Conservation (phyloP, 2,113 vertebrate species). For the Zosterops borbonicus region DNA sequence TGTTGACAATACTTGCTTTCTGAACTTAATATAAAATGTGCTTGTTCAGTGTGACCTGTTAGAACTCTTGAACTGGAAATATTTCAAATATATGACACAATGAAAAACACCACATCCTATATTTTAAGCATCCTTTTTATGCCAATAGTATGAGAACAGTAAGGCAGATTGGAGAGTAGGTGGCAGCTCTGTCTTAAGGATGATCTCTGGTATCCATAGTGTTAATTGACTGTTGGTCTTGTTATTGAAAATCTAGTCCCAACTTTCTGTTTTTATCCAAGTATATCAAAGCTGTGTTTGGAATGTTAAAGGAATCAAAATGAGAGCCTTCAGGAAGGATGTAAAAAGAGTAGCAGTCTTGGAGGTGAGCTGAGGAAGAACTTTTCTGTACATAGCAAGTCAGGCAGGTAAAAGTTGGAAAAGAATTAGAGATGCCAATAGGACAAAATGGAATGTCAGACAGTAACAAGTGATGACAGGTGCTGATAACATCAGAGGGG, state of each 20-base stretch:
- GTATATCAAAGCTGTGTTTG: background rate
- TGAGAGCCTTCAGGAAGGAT: background rate
- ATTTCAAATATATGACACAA: background rate
- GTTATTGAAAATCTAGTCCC: background rate
- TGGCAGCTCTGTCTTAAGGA: background rate
- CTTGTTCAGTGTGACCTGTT: background rate
- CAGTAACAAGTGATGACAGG: rapidly evolving
- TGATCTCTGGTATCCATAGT: background rate
- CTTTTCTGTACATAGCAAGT: background rate
- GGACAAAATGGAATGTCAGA: background rate
- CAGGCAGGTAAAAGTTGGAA: background rate
- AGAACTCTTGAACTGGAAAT: background rate
- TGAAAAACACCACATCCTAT: background rate
- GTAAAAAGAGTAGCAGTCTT: background rate
- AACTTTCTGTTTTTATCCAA: background rate
- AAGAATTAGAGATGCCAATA: background rate
- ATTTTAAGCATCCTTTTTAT: background rate
- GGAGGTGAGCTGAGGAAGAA: background rate
- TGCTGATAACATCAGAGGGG: background rate
- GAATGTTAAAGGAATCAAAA: background rate
- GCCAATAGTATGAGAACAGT: background rate
- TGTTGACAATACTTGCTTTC: background rate
- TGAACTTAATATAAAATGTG: background rate
- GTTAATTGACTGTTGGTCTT: background rate
- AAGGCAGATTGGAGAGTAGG: background rate